A percentile compares a stretch with the other conserved stretches of the same genome.
Conservation (phyloP, 2,113 vertebrate species). For the Hippocampus zosterae region DNA sequence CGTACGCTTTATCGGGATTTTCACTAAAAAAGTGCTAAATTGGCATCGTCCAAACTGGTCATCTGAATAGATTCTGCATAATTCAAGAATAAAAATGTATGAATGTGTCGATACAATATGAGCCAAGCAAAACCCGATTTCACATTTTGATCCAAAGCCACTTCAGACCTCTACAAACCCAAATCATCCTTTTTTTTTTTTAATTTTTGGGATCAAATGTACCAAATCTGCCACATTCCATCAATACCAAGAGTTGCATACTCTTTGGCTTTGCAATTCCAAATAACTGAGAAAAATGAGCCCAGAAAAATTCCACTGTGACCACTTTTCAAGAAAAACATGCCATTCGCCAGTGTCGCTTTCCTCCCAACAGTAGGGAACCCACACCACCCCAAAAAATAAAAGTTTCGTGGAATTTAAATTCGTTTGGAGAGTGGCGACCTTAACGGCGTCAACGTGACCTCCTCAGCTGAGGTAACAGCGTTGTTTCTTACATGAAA, state of each 20-base stretch:
- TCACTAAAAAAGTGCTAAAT: neutral
- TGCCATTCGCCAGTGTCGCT: neutral
- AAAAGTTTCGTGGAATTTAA: neutral
- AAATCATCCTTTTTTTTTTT: neutral
- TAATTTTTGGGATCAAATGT: neutral
- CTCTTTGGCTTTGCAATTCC: neutral
- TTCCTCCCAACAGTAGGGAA: neutral
- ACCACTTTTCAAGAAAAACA: neutral
- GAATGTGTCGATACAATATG: neutral
- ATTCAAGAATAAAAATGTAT: neutral
- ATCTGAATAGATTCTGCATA: neutral
- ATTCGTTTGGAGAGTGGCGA: neutral
- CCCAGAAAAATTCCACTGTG: neutral
- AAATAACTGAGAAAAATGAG: neutral
- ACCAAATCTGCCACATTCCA: neutral
- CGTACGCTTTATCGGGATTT: too few species aligned
- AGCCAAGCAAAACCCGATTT: neutral
- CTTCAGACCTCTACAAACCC: too few species aligned
- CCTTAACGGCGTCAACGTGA: neutral
- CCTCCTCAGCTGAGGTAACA: neutral
- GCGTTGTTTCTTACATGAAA: neutral
- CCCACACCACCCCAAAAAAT: neutral
- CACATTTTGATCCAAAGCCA: too few species aligned
- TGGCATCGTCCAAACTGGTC: neutral
- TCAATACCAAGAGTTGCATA: neutral